Conservation (phyloP, 2,113 vertebrate species). For the Protobothrops flavoviridis region DNA sequence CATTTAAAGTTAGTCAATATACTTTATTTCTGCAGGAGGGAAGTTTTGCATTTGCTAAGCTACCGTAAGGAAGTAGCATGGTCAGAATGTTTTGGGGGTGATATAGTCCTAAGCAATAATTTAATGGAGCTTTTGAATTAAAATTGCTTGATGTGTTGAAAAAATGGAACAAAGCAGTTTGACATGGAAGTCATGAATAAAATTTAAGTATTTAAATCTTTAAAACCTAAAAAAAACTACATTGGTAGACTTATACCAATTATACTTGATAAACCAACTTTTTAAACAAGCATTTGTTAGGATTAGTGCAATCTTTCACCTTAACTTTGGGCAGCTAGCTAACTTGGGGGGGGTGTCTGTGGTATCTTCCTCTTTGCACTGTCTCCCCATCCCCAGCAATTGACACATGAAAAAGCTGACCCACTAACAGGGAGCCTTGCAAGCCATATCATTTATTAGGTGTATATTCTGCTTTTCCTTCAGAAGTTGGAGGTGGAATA, state of each 20-base stretch:
- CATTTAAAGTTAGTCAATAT: background rate
- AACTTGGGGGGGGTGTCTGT: background rate
- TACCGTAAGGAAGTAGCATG: background rate
- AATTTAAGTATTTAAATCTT: background rate
- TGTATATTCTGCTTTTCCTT: background rate
- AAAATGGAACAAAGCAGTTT: background rate
- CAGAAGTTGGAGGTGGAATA: background rate
- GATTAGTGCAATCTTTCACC: background rate
- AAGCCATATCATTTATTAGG: background rate
- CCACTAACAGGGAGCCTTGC: background rate
- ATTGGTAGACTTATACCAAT: background rate
- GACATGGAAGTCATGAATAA: background rate
- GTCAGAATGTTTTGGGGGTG: background rate
- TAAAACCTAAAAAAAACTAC: background rate
- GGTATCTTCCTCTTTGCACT: background rate
- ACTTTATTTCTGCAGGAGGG: background rate
- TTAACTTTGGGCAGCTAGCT: background rate
- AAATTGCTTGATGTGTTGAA: background rate
- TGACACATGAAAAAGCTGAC: background rate
- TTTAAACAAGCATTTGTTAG: background rate
- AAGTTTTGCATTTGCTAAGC: background rate
- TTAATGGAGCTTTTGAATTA: background rate
- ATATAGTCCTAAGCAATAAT: background rate
- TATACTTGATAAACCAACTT: background rate
- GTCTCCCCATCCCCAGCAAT: background rate